phyloP scores from a whole-genome alignment of 2,113 vertebrate species.

The Psephotus haematonotus region DNA sequence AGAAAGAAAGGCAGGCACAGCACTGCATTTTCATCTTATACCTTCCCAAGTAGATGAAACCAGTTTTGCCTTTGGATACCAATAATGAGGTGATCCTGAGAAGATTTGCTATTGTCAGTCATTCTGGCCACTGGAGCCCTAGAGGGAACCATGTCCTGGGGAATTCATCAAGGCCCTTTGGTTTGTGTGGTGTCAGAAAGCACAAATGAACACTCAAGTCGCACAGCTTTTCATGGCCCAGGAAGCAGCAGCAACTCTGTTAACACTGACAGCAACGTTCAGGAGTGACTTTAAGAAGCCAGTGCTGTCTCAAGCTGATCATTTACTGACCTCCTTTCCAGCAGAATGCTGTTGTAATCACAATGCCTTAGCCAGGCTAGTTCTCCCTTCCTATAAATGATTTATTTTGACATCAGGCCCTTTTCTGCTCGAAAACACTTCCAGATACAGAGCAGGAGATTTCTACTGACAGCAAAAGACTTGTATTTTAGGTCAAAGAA shows the following conservation, averaged over 20 bases:
- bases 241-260: background rate
- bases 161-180: background rate
- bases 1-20: background rate
- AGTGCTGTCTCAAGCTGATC: background rate
- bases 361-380: background rate
- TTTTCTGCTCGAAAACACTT: conserved; percentile 51
- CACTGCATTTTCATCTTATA: background rate
- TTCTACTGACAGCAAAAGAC: conserved; percentile 19
- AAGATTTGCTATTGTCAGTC: background rate
- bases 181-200: background rate
- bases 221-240: background rate
- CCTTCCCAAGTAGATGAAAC: background rate
- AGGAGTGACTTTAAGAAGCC: background rate
- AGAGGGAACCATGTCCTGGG: background rate
- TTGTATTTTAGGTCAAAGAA: conserved; percentile 21
- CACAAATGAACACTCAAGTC: background rate
- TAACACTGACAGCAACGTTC: background rate
- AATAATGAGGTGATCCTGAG: background rate
- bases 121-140: fast-evolving
- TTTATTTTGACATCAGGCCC: conserved; percentile 41
- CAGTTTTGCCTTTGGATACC: background rate
- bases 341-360: conserved; percentile 44
- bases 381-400: conserved; percentile 38
- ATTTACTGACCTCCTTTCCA: conserved; percentile 37
- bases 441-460: background rate